These are phyloP conservation scores for Drosophila prosaltans DNA, from an alignment of 1,140 invertebrate species.

Conservation along the genomic window DNA sequence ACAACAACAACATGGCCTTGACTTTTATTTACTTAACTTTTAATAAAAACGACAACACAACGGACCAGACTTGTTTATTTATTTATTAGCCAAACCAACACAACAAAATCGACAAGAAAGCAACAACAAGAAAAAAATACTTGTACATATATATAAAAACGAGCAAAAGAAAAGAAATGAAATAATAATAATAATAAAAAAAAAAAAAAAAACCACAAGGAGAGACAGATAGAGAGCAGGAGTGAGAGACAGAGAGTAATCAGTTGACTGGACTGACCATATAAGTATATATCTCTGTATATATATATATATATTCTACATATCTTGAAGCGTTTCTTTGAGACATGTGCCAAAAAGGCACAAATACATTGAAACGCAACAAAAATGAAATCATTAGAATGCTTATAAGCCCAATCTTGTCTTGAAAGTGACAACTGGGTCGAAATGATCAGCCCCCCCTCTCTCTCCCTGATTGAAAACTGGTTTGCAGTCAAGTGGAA, in stretches of 20 bases:
- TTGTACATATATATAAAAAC: neutral
- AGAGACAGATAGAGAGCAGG: neutral
- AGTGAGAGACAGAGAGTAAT: slow-evolving; percentile 32
- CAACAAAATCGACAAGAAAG: no score
- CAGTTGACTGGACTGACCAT: slow-evolving; percentile 36
- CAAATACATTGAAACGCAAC: slow-evolving; percentile 15
- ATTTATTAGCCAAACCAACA: slow-evolving; percentile 62
- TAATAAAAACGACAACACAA: slow-evolving; percentile 46
- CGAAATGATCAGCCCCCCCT: slow-evolving; percentile 33
- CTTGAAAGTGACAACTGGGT: slow-evolving; percentile 21
- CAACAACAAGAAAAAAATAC: slow-evolving; percentile 18
- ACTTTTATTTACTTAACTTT: slow-evolving; percentile 71
- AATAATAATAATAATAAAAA: slow-evolving; percentile 25
- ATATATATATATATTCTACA: slow-evolving; percentile 24
- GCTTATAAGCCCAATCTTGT: slow-evolving; percentile 29
- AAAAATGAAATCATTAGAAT: slow-evolving; percentile 67
- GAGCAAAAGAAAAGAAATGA: slow-evolving; percentile 18
- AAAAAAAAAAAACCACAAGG: slow-evolving; percentile 27
- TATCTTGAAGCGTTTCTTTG: slow-evolving; percentile 48
- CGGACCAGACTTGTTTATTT: slow-evolving; percentile 68
- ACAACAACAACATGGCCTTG: slow-evolving; percentile 52
- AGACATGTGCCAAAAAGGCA: slow-evolving; percentile 42
- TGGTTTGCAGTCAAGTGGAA: slow-evolving; percentile 51
- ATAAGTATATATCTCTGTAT: slow-evolving; percentile 19
- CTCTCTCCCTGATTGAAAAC: slow-evolving; percentile 46